Evolutionary conservation across 2,888 invertebrate genomes (phyloP), one percentile per base, ranked within the genome.

Genomic region (Eustalomyia histrio): DNA sequence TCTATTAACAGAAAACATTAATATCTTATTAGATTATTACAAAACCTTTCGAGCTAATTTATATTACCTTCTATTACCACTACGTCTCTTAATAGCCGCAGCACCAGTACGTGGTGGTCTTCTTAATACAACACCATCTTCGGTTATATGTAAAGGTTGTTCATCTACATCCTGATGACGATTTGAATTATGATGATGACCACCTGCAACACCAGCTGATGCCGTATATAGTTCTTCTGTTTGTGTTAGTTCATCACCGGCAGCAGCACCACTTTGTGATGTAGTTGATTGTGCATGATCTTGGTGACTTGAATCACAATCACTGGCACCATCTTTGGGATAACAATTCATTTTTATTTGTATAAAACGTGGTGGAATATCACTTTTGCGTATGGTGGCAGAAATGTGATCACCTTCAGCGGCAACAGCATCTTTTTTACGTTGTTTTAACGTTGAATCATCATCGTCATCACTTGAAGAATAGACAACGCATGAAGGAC

Each of bases 41-140:
- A 35, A 21, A 24, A 17, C 52, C 9, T 16, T 50, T 24, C 7
- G 16, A 24, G 14, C 16, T 21, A 29, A 24, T 12, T 12, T 39
- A 60, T 16, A 1, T 14, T 87, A 92, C 86, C 94, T 92, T 84
- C 94, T 91, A 83, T 93, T 93, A 39, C 95, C 94, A 5, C 94
- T 93, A 81, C 95, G 91, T 69, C 95, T 91, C 86, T 94, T 92
- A 64, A 95, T 94, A 3, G 94, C 95, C 1, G 94, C 93, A 5
- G 94, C 94, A 8, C 94, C 94, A 10, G 91, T 91, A 47, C 90
- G 88, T 9, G 89, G 90, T 79, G 91, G 91, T 81, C 92, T 91
- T 18, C 92, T 88, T 64, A 93, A 88, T 12, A 92, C 89, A 60
- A 93, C 92, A 16, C 92, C 92, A 61, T 92, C 92, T 82, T 92